phyloP scores from a whole-genome alignment of 2,888 invertebrate species.

The Leucania comma region DNA sequence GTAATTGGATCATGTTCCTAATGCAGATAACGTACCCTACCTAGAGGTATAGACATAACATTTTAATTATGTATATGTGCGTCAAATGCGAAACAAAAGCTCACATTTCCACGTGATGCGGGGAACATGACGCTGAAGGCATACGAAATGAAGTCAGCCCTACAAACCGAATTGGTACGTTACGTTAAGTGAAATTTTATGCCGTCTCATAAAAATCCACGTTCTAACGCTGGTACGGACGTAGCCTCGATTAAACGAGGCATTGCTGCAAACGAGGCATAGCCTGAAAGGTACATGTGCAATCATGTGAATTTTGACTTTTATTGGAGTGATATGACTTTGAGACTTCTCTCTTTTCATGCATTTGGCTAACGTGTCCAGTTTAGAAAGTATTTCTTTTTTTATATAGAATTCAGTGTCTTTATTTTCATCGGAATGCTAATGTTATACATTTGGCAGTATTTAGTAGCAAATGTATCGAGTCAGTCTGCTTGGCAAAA shows the following conservation, averaged over 20 bases:
- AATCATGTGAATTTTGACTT: slow-evolving; percentile 18
- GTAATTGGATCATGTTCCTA: slow-evolving; percentile 53
- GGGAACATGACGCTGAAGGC: slow-evolving; percentile 72
- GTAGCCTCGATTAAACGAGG: slow-evolving; percentile 55
- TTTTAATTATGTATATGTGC: slow-evolving; percentile 68
- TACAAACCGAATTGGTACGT: slow-evolving; percentile 78
- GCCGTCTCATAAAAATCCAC: slow-evolving; percentile 81
- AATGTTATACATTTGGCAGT: no score
- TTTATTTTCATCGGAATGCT: no score
- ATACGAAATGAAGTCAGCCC: slow-evolving; percentile 80
- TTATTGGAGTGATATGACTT: not conserved
- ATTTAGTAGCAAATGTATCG: no score
- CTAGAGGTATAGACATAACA: slow-evolving; percentile 50
- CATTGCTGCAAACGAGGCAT: slow-evolving; percentile 35
- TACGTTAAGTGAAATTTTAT: slow-evolving; percentile 85
- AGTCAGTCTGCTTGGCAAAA: no score
- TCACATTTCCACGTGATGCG: slow-evolving; percentile 73
- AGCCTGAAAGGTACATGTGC: slow-evolving; percentile 32
- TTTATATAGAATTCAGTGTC: no score
- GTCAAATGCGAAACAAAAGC: slow-evolving; percentile 77
- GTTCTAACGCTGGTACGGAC: slow-evolving; percentile 63
- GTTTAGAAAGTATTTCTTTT: no score
- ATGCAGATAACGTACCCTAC: slow-evolving; percentile 40
- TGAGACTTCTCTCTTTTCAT: not conserved
- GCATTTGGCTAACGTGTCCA: no score